phyloP scores from a whole-genome alignment of 1,140 invertebrate species.

The Bombyx mandarina region DNA sequence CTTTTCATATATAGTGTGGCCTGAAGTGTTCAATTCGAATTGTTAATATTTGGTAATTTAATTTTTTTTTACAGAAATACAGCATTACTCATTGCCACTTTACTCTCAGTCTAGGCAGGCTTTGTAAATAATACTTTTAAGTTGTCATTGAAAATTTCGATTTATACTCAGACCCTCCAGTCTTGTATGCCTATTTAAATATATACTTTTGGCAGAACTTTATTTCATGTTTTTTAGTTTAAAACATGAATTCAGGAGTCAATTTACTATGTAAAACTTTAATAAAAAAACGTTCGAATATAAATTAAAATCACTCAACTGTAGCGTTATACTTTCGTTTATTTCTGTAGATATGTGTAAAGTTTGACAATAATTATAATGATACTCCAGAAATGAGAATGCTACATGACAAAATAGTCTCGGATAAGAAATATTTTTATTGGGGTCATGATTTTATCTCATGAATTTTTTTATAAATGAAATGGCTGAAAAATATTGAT shows the following conservation, averaged over 20 bases:
- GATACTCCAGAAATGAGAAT: slow-evolving; percentile 21
- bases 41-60: slow-evolving; percentile 30
- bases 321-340: slow-evolving; percentile 16
- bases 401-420: too few species aligned
- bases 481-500: too few species aligned
- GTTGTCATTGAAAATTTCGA: slow-evolving; percentile 54
- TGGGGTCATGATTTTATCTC: too few species aligned
- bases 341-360: slow-evolving; percentile 54
- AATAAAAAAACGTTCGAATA: too few species aligned
- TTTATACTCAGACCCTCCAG: slow-evolving; percentile 27
- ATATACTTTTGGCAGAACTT: too few species aligned
- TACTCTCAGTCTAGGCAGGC: slow-evolving; percentile 23
- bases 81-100: background rate
- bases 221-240: too few species aligned
- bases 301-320: slow-evolving; percentile 11
- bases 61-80: slow-evolving; percentile 22
- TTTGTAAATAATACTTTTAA: slow-evolving; percentile 66
- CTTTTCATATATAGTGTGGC: slow-evolving; percentile 20
- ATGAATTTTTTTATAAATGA: too few species aligned
- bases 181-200: slow-evolving; percentile 19
- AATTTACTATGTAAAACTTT: too few species aligned
- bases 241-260: too few species aligned
- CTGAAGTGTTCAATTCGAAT: slow-evolving; percentile 55
- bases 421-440: too few species aligned
- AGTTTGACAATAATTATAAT: slow-evolving; percentile 57